Conservation (phyloP, 2,113 vertebrate genomes). For the Telmatochromis brichardi region DNA sequence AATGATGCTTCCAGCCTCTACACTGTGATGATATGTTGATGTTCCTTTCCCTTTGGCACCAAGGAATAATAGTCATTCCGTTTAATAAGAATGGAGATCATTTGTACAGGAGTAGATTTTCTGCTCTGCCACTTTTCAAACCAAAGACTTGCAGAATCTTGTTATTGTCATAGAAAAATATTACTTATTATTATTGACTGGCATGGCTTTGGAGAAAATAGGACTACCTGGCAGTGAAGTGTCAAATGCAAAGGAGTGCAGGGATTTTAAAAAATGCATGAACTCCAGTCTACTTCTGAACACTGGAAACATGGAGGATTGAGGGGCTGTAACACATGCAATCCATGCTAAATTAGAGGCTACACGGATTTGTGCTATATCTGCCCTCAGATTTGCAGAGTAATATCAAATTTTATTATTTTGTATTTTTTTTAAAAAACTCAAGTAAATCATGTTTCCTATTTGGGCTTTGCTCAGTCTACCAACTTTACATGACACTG, state of each 20-base stretch:
- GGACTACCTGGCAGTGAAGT: background rate
- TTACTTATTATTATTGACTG: background rate
- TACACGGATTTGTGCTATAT: background rate
- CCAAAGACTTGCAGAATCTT: background rate
- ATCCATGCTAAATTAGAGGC: background rate
- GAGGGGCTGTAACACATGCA: background rate
- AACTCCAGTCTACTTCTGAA: background rate
- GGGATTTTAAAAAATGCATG: background rate
- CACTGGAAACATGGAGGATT: background rate
- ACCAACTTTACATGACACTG: background rate
- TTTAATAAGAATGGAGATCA: background rate
- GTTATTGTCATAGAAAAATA: background rate
- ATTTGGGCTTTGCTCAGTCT: background rate
- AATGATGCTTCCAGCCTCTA: background rate
- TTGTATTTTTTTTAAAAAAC: background rate
- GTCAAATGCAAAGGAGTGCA: background rate
- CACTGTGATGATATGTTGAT: background rate
- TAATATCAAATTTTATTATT: background rate
- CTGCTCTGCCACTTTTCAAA: background rate
- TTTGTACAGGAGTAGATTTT: background rate
- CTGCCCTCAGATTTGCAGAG: background rate
- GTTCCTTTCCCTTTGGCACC: background rate
- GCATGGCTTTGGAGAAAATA: background rate
- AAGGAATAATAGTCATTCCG: background rate
- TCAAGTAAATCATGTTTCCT: background rate